Base-by-base conservation (phyloP, 64 coral and sea anemone genomes). In the Dendronephthya gigantea region DNA sequence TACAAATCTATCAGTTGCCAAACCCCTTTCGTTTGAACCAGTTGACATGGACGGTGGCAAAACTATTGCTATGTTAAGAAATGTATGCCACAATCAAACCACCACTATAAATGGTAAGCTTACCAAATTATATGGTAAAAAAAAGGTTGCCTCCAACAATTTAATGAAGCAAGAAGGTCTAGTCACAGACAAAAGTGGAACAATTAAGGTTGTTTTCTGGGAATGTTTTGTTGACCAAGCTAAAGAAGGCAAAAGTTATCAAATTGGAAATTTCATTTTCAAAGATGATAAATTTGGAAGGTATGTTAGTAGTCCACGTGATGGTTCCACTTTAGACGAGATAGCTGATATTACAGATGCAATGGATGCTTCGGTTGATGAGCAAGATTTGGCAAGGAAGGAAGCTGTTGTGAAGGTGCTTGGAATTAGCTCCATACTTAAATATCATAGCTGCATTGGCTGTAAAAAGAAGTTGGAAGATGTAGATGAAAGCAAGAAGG, bases 391-490 rank as follows among this genome's bases (percentile, higher is more conserved):
- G 66, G 66, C 66, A 70, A 70, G 9, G 30, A 15, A 70, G 0
- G 66, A 70, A 31, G 30, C 30, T 22, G 30, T 22, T 25, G 66
- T 70, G 19, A 70, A 70, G 30, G 66, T 70, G 19, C 8, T n/a
- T 70, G 66, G 66, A 25, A 31, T 70, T 9, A 70, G 66, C 30
- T 25, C 19, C 30, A 31, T 70, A 9, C 66, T 25, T 22, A 25
- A 22, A n/a, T 70, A 70, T 31, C 19, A 70, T 70, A 70, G 19
- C 66, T 70, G 66, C 30, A 31, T n/a, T 22, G 19, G 19, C 19
- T 70, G 66, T 31, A 70, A 70, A 70, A 70, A 70, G 66, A 70
- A 70, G 66, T 22, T 70, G 66, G 66, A 70, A 70, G 66, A 25
- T 22, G 9, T 7, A 25, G 66, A 70, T 31, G 29, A n/a, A 70